Percentiles rank a stretch among this genome's conserved stretches.
These are phyloP conservation scores for Gadus macrocephalus DNA, from an alignment of 2,113 vertebrate genomes.

Conservation along the genomic window DNA sequence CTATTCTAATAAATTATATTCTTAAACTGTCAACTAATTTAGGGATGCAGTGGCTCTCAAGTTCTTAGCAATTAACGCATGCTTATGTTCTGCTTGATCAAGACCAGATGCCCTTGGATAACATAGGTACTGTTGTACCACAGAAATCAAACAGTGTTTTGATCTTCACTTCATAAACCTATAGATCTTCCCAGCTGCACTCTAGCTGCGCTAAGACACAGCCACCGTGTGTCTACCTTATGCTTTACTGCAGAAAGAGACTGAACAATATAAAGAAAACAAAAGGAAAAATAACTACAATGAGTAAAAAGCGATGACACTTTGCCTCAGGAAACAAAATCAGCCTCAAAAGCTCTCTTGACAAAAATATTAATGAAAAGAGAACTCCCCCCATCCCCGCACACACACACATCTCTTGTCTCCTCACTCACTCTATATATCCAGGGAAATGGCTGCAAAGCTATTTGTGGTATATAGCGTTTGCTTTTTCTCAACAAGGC, in stretches of 20 bases:
- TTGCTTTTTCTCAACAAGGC: conserved; percentile 24
- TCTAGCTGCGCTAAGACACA: conserved; percentile 31
- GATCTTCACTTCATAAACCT: too few relatives aligned
- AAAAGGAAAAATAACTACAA: conserved; percentile 15
- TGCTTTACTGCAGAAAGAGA: conserved; percentile 32
- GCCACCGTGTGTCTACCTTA: conserved; percentile 47
- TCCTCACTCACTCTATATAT: conserved; percentile 24
- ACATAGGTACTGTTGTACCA: too few relatives aligned
- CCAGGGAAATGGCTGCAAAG: conserved; percentile 23
- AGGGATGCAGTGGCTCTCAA: too few relatives aligned
- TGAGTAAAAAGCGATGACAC: background rate
- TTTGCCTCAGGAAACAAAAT: conserved; percentile 56
- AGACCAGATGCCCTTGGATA: too few relatives aligned
- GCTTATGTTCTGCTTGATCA: too few relatives aligned
- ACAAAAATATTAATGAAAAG: conserved; percentile 30
- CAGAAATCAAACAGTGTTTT: too few relatives aligned
- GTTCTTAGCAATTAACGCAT: too few relatives aligned
- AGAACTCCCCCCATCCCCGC: conserved; percentile 1
- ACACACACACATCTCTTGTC: background rate
- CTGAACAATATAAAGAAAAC: conserved; percentile 16
- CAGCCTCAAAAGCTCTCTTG: conserved; percentile 61
- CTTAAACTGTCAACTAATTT: too few relatives aligned
- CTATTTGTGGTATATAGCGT: too few relatives aligned
- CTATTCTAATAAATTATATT: too few relatives aligned
- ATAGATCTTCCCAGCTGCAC: too few relatives aligned